Evolutionary conservation across 1,140 invertebrate species (phyloP).

Genomic region (silkworm (Bombyx mori)): DNA sequence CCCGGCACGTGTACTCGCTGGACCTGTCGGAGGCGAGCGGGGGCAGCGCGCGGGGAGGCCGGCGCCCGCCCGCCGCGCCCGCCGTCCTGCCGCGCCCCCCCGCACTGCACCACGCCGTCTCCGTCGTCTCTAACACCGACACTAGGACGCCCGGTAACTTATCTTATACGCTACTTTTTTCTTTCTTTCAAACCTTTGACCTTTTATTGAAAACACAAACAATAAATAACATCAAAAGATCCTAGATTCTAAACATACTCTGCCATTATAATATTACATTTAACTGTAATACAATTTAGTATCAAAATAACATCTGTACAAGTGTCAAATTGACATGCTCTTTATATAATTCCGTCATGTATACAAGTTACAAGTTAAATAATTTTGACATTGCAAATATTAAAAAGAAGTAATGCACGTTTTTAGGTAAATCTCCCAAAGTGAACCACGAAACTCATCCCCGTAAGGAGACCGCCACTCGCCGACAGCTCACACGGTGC

Average conservation of each 20-base stretch:
- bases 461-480: slow-evolving; percentile 35
- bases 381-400: no score
- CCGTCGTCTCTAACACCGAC: slow-evolving; percentile 12
- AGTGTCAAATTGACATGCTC: no score
- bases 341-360: no score
- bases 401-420: not conserved
- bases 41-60: slow-evolving; percentile 12
- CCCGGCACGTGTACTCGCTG: slow-evolving; percentile 92
- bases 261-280: no score
- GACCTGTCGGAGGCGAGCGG: slow-evolving; percentile 82
- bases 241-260: no score
- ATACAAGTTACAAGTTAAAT: no score
- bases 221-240: no score
- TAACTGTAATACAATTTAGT: no score
- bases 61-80: slow-evolving; percentile 21
- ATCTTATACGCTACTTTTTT: no score
- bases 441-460: slow-evolving; percentile 32
- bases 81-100: slow-evolving; percentile 18
- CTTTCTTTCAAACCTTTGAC: no score
- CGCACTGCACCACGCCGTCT: slow-evolving; percentile 14
- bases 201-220: no score
- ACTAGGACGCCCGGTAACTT: slow-evolving; percentile 27
- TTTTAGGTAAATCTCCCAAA: slow-evolving; percentile 56
- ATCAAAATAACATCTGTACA: no score
- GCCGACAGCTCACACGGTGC: slow-evolving; percentile 47